Base-by-base conservation (phyloP, 2,797 vertebrate species). In the Moxostoma hubbsi region DNA sequence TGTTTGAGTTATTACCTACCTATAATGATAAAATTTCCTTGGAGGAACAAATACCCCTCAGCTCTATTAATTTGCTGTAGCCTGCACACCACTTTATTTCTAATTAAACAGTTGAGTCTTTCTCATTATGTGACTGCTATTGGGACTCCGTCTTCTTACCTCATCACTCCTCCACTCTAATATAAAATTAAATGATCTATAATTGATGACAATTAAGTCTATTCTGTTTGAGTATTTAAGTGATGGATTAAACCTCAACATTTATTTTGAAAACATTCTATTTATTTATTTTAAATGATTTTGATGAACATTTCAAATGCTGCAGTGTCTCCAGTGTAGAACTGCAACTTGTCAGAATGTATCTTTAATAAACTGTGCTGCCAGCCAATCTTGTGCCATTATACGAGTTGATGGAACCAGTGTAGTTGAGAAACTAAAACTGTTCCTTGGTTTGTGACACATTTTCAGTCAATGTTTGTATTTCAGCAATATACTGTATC, bases 161-260 rank as follows among this genome's bases (percentile, higher is more conserved):
- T 61, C 61, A 65, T 65, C 72, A 68, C 53, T 73, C 18, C 9
- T 73, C 13, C 58, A 49, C 16, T 74, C 70, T 77, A 78, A 73
- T 16, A 4, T 53, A 45, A 24, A 10, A 7, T 16, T 5, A 58
- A 6, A 58, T 5, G 6, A 58, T 16, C 4, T 7, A 54, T 54
- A 13, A 12, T n/a, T 15, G 9, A 13, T n/a, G 24, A 13, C 3
- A 69, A 43, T n/a, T 55, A 10, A 12, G 7, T 24, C 6, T 43
- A 43, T 18, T 24, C 6, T 4, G 6, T 4, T 18, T 36, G 1
- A 61, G 15, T 24, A 59, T 24, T 36, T 16, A 59, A 13, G 53
- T 7, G 13, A 54, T 54, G 12, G 53, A 9, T 54, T 43, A 24
- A 54, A 9, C 49, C n/a, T 66, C 9, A 8, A 51, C 12, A 11